Evolutionary conservation across 2,888 invertebrate species (phyloP).

Genomic region (Stenoptilia bipunctidactyla): DNA sequence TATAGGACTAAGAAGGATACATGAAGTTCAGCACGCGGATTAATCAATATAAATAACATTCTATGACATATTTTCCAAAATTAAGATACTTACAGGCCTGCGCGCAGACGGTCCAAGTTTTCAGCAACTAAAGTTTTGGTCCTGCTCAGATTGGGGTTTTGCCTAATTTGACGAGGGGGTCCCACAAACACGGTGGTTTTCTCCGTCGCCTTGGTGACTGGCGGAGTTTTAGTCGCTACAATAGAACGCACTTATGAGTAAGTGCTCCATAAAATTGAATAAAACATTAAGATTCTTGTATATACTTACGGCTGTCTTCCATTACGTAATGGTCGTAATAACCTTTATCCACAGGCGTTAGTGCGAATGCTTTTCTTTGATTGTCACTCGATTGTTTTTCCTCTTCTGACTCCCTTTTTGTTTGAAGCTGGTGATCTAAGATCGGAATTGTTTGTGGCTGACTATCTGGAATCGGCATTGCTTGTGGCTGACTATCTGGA

Average conservation of each 20-base stretch:
- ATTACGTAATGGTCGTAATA: constrained; percentile 24
- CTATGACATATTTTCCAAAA: no score
- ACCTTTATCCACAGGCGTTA: constrained; percentile 34
- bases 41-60: no score
- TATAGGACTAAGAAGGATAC: no score
- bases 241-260: neutral
- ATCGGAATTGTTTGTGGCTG: neutral
- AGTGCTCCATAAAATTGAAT: neutral
- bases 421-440: neutral
- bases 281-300: neutral
- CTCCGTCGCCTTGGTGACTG: neutral
- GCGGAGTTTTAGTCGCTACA: neutral
- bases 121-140: constrained; percentile 42
- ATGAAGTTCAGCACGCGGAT: no score
- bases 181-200: constrained; percentile 16
- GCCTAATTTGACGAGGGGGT: constrained; percentile 40
- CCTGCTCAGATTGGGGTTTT: constrained; percentile 49
- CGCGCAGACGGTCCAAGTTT: constrained; percentile 33
- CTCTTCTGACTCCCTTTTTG: constrained; percentile 2
- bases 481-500: no score
- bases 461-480: neutral
- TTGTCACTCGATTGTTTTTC: constrained; percentile 8
- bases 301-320: no score
- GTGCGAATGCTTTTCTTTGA: constrained; percentile 25
- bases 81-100: constrained; percentile 43